Evolutionary conservation across 2,113 vertebrate genomes (phyloP), one percentile per base, ranked within the genome.

Genomic region (Arothron firmamentum): DNA sequence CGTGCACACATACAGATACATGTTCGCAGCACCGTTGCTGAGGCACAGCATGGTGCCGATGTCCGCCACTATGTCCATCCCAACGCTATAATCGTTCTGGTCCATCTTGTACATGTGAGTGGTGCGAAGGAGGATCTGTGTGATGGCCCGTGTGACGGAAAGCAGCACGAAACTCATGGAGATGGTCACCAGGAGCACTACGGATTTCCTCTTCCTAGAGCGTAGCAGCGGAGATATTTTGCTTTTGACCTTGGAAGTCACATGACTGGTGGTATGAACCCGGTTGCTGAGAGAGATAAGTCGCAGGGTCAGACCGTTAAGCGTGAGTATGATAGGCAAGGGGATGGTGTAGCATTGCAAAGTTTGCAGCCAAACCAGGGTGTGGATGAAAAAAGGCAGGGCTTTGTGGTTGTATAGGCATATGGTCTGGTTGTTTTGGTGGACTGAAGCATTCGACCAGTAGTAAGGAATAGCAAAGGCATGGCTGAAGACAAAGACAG

Each of bases 21-120:
- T 90, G 67, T 90, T 85, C 1, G 78, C 54, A 1, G 86, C 87
- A 3, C 88, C 65, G 0, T 88, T 88, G 58, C 70, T 85, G 18
- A 90, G 79, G 62, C 85, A 85, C 18, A 92, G 46, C 87, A 90
- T 88, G 38, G 82, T 87, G 1, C 89, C 86, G 17, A 82, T 60
- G 34, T 90, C 88, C 8, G 88, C 82, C 5, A 56, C 80, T 34
- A 88, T 54, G 13, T 89, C 89, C 52, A 89, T 84, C n/a, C 1
- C 7, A 10, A 80, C 52, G 10, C 51, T 70, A n/a, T 88, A 89
- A 67, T 90, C 79, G 6, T 76, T 67, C 6, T 80, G 72, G 21
- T 90, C 64, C 46, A 81, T 50, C 16, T 51, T n/a, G 20, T 82
- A 86, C 56, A 75, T 59, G 43, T 65, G 13, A 17, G 67, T 56